Evolutionary conservation across 2,113 vertebrate species (phyloP).

Genomic region (Eretmochelys imbricata): DNA sequence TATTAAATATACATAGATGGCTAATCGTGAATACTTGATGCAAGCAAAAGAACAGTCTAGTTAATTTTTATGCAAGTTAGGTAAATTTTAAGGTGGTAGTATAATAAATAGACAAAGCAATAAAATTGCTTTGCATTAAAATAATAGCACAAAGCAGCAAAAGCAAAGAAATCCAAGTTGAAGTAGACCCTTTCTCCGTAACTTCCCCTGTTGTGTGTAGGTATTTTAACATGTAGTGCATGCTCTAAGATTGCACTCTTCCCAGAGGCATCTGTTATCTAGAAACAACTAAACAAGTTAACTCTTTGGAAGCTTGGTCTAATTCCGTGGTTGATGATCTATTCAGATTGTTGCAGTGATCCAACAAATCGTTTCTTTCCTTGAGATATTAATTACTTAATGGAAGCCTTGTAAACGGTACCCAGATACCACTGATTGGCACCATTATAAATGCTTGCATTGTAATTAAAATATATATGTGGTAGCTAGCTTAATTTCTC

Average conservation of each 20-base stretch:
- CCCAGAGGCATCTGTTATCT: neutral
- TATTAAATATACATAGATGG: slow-evolving; percentile 78
- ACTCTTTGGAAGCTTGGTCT: slow-evolving; percentile 8
- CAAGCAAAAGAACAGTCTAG: slow-evolving; percentile 47
- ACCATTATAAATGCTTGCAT: neutral
- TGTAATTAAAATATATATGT: neutral
- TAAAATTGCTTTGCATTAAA: slow-evolving; percentile 34
- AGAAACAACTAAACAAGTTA: slow-evolving; percentile 1
- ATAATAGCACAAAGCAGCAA: slow-evolving; percentile 28
- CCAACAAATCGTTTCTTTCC: neutral
- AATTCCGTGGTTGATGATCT: neutral
- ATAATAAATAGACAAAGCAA: slow-evolving; percentile 27
- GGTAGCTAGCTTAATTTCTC: neutral
- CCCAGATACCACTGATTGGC: neutral
- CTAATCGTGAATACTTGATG: slow-evolving; percentile 66
- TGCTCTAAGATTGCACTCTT: neutral
- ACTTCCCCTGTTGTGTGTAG: neutral
- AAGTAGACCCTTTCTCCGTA: slow-evolving; percentile 34
- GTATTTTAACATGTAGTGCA: neutral
- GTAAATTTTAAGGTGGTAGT: slow-evolving; percentile 17
- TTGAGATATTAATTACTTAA: neutral
- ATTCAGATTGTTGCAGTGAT: neutral
- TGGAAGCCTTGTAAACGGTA: neutral
- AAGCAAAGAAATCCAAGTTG: neutral
- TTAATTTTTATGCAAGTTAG: slow-evolving; percentile 74